phyloP scores from a whole-genome alignment of 2,797 vertebrate species.

The Poeciliopsis gracilis region DNA sequence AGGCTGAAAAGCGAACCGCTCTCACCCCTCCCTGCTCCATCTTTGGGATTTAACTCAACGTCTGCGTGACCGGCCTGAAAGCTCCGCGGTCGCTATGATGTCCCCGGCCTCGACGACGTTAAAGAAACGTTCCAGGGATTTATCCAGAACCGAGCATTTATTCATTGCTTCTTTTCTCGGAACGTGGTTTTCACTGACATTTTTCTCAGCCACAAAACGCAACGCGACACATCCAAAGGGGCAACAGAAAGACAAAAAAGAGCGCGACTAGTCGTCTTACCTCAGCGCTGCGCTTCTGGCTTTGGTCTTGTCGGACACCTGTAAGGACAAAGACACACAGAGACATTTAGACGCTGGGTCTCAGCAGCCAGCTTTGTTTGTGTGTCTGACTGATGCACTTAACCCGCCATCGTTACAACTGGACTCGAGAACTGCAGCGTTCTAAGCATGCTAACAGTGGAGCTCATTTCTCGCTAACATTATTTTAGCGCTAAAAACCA shows the following conservation, averaged over 20 bases:
- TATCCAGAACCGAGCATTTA: constrained; percentile 22
- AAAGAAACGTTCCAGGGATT: constrained; percentile 4
- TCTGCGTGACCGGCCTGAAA: background rate
- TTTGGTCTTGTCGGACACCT: constrained; percentile 75
- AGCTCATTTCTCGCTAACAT: too few species aligned
- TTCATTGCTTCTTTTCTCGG: constrained; percentile 2
- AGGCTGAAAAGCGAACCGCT: background rate
- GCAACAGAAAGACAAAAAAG: background rate
- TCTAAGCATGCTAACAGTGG: background rate
- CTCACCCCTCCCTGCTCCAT: background rate
- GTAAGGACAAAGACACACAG: constrained; percentile 49
- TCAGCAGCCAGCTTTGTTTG: background rate
- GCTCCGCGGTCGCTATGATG: background rate
- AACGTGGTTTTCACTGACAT: background rate
- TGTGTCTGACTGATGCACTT: too few species aligned
- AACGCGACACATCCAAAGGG: background rate
- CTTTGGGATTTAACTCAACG: constrained; percentile 8
- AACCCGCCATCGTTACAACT: background rate
- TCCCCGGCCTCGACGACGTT: constrained; percentile 17
- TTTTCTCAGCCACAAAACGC: background rate
- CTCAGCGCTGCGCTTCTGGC: constrained; percentile 65
- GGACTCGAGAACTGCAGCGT: background rate
- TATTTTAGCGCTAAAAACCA: too few species aligned
- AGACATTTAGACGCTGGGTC: background rate
- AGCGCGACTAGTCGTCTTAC: constrained; percentile 53